Percentiles rank a stretch among this genome's conserved stretches.
phyloP scores from a whole-genome alignment of 1,140 invertebrate genomes.

The Asobara japonica region DNA sequence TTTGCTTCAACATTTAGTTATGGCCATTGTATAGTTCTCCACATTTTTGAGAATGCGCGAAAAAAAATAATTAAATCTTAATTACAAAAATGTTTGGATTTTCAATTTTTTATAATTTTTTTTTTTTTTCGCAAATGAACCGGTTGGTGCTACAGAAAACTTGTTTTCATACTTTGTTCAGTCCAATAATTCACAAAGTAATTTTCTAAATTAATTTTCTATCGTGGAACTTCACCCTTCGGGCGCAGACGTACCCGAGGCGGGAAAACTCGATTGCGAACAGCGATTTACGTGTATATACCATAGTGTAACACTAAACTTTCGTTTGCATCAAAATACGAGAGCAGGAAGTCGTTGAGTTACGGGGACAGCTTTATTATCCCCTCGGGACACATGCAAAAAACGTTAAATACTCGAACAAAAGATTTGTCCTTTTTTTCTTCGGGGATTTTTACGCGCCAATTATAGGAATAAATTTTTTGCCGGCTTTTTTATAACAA shows the following conservation, averaged over 20 bases:
- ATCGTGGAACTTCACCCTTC: conserved; percentile 11
- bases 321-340: conserved; percentile 29
- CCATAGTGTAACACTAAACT: background rate
- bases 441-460: background rate
- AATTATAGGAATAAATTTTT: background rate
- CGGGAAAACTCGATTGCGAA: background rate
- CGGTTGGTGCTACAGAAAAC: too few species aligned
- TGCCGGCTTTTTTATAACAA: background rate
- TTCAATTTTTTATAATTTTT: background rate
- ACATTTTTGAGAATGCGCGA: background rate
- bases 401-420: conserved; percentile 7
- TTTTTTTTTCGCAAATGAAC: too few species aligned
- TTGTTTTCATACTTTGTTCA: too few species aligned
- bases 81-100: background rate
- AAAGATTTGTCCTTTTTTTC: background rate
- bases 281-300: background rate
- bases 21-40: too few species aligned
- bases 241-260: conserved; percentile 9
- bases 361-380: conserved; percentile 21
- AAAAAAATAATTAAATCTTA: background rate
- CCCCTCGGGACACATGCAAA: background rate
- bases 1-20: too few species aligned
- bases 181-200: background rate
- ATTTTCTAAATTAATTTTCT: background rate
- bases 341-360: conserved; percentile 29